Evolutionary conservation across 2,797 vertebrate species (phyloP).

Genomic region (Tragopan temminckii): DNA sequence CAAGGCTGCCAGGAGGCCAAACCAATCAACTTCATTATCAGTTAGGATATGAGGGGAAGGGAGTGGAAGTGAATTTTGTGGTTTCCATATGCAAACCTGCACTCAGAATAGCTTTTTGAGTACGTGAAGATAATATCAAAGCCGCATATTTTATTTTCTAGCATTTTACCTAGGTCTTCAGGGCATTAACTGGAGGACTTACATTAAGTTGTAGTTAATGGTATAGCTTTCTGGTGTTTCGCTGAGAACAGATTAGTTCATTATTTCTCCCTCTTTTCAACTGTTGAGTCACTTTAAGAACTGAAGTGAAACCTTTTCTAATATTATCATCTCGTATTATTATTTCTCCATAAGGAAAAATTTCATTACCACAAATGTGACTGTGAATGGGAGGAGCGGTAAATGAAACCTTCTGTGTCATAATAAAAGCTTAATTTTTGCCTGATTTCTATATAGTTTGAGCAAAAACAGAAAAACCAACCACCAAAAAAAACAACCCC

Average conservation of each 20-base stretch:
- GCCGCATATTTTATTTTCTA: not conserved
- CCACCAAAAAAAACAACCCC: not conserved
- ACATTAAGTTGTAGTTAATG: not conserved
- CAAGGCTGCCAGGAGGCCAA: not conserved
- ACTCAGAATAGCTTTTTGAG: not conserved
- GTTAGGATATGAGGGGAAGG: not conserved
- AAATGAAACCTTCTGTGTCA: not conserved
- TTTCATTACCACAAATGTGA: not conserved
- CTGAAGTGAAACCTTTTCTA: not conserved
- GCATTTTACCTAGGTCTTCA: not conserved
- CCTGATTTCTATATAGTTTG: not conserved
- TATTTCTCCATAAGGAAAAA: not conserved
- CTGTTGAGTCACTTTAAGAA: constrained; percentile 12
- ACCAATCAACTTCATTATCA: not conserved
- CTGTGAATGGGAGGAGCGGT: not conserved
- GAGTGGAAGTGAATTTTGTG: not conserved
- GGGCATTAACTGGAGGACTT: not conserved
- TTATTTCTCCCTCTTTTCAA: not conserved
- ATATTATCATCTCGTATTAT: not conserved
- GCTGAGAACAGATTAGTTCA: not conserved
- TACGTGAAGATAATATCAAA: not conserved
- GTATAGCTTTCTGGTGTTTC: not conserved
- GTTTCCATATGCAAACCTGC: not conserved
- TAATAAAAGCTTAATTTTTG: not conserved
- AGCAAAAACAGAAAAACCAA: not conserved